Conservation (phyloP, 2,113 vertebrate genomes). For the Emydocephalus ijimae region DNA sequence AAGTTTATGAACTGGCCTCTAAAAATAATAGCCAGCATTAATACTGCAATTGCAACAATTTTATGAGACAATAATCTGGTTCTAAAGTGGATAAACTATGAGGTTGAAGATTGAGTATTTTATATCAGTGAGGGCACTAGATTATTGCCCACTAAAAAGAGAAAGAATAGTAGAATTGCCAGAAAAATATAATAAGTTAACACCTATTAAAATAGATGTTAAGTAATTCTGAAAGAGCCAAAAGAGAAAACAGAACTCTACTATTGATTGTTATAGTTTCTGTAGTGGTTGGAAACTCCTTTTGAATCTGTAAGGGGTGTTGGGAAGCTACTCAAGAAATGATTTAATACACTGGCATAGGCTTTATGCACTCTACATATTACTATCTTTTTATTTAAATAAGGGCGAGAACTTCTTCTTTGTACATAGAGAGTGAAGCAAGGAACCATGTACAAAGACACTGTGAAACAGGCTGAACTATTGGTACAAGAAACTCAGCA, state of each 20-base stretch:
- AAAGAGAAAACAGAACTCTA: background rate
- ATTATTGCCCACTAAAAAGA: conserved; percentile 57
- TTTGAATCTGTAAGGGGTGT: conserved; percentile 11
- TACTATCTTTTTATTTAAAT: conserved; percentile 4
- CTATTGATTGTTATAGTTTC: conserved; percentile 14
- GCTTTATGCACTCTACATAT: background rate
- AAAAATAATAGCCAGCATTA: conserved; percentile 62
- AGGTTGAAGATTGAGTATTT: conserved; percentile 47
- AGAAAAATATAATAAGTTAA: conserved; percentile 40
- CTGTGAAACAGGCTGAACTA: background rate
- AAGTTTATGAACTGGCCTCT: conserved; percentile 50
- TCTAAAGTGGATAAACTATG: conserved; percentile 58
- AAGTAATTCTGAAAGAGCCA: conserved; percentile 31
- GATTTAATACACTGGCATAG: background rate
- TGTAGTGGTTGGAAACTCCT: background rate
- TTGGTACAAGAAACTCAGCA: background rate
- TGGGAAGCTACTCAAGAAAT: conserved; percentile 1
- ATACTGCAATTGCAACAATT: conserved; percentile 50
- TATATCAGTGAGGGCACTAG: conserved; percentile 50
- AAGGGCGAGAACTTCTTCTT: background rate
- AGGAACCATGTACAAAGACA: background rate
- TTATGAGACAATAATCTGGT: conserved; percentile 60
- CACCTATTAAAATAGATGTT: conserved; percentile 37
- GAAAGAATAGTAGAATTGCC: conserved; percentile 39
- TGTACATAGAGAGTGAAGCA: background rate